Percentiles rank a stretch among this genome's conserved stretches.
phyloP scores from a whole-genome alignment of 1,140 invertebrate genomes.

The Phortica variegata region DNA sequence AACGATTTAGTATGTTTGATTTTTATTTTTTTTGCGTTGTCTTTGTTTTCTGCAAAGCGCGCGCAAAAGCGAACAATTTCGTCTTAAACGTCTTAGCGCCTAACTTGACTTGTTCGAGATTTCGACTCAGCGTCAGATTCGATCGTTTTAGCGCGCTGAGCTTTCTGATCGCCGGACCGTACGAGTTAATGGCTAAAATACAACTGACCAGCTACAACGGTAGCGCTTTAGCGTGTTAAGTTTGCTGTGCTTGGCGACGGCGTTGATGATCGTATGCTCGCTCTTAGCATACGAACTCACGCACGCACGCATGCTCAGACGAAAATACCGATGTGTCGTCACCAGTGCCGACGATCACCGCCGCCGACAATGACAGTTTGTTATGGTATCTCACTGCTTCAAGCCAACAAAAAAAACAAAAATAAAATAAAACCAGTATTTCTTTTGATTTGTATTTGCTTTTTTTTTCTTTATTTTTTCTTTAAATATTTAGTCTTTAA shows the following conservation, averaged over 20 bases:
- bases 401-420: not conserved
- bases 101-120: conserved; percentile 24
- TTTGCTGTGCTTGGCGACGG: no score
- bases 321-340: not conserved
- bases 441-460: no score
- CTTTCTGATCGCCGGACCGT: conserved; percentile 34
- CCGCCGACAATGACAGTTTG: conserved; percentile 12
- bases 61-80: not conserved
- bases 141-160: conserved; percentile 28
- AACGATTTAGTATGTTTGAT: not conserved
- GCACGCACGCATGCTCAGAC: not conserved
- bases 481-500: no score
- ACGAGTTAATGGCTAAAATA: conserved; percentile 56
- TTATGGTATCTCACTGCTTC: no score
- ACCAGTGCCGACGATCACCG: conserved; percentile 5
- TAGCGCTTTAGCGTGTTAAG: conserved; percentile 48
- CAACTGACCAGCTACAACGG: conserved; percentile 52
- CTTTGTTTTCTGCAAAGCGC: not conserved
- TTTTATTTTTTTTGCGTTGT: not conserved
- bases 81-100: not conserved
- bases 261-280: no score
- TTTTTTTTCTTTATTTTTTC: no score
- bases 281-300: no score
- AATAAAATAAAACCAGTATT: conserved; percentile 27
- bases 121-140: conserved; percentile 1